Conservation (phyloP, 2,113 vertebrate genomes). For the Bufo gargarizans region DNA sequence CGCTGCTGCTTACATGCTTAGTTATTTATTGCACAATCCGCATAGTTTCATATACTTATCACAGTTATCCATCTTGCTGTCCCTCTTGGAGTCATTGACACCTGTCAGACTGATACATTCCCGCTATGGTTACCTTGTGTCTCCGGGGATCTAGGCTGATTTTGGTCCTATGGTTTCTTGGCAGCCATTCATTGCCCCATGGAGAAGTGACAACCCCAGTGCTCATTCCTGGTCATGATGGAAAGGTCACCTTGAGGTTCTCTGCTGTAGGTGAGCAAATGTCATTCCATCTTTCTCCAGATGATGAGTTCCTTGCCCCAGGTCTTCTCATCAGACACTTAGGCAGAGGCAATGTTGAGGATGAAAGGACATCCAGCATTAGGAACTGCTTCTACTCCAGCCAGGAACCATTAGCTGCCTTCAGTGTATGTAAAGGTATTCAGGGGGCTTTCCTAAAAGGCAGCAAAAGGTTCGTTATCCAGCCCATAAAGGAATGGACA, state of each 20-base stretch:
- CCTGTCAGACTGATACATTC: not conserved
- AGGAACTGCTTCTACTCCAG: constrained; percentile 83
- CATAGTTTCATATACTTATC: not conserved
- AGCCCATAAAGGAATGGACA: constrained; percentile 67
- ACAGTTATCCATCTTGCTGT: not conserved
- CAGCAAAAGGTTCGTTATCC: constrained; percentile 77
- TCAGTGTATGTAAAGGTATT: constrained; percentile 84
- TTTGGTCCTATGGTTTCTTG: constrained; percentile 43
- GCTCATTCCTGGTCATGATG: constrained; percentile 60
- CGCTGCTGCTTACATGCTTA: not conserved
- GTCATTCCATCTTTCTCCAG: constrained; percentile 76
- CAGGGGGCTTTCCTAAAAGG: constrained; percentile 79
- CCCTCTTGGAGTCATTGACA: not conserved
- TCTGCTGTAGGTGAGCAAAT: constrained; percentile 77
- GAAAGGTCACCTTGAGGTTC: constrained; percentile 70
- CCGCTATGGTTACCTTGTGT: constrained; percentile 42
- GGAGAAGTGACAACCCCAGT: constrained; percentile 62
- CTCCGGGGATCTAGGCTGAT: constrained; percentile 47
- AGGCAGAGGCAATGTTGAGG: constrained; percentile 41
- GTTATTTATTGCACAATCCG: not conserved
- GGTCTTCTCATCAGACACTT: constrained; percentile 75
- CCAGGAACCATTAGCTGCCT: constrained; percentile 75
- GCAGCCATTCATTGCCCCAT: constrained; percentile 62
- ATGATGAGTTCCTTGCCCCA: constrained; percentile 80
- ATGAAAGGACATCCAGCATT: constrained; percentile 63